Conservation (phyloP, 2,797 vertebrate genomes). For the Meriones psammophilus region DNA sequence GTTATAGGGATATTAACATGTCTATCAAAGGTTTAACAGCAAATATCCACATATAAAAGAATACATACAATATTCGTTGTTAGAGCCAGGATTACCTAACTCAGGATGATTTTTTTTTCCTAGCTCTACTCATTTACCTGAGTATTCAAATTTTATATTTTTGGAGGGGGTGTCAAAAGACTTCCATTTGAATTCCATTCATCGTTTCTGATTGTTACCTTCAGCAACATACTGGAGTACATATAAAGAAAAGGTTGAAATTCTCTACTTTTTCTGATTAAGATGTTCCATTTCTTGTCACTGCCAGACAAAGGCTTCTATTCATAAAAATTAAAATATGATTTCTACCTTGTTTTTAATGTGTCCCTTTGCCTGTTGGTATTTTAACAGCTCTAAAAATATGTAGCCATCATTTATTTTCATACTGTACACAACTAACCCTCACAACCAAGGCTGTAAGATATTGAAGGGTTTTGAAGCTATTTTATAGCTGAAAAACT, state of each 20-base stretch:
- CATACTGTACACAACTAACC: slow-evolving; percentile 12
- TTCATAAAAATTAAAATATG: slow-evolving; percentile 23
- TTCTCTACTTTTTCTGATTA: slow-evolving; percentile 3
- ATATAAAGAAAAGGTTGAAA: neutral
- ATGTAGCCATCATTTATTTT: slow-evolving; percentile 40
- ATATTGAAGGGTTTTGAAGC: slow-evolving; percentile 61
- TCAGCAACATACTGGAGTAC: neutral
- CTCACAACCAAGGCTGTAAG: slow-evolving; percentile 6
- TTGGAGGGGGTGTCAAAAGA: neutral
- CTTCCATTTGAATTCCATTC: neutral
- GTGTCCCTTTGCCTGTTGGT: neutral
- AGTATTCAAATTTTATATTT: neutral
- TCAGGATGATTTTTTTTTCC: neutral
- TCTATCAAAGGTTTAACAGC: neutral
- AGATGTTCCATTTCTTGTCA: neutral
- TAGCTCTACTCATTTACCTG: neutral
- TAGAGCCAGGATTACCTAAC: neutral
- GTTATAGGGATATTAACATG: neutral
- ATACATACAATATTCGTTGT: neutral
- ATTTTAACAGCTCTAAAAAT: slow-evolving; percentile 64
- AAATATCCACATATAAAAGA: too few species aligned
- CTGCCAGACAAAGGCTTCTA: neutral
- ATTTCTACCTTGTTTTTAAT: neutral
- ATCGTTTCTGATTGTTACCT: neutral
- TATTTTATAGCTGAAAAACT: slow-evolving; percentile 64